Evolutionary conservation across 2,797 vertebrate species (phyloP).

Genomic region (Gadopsis bispinosus): DNA sequence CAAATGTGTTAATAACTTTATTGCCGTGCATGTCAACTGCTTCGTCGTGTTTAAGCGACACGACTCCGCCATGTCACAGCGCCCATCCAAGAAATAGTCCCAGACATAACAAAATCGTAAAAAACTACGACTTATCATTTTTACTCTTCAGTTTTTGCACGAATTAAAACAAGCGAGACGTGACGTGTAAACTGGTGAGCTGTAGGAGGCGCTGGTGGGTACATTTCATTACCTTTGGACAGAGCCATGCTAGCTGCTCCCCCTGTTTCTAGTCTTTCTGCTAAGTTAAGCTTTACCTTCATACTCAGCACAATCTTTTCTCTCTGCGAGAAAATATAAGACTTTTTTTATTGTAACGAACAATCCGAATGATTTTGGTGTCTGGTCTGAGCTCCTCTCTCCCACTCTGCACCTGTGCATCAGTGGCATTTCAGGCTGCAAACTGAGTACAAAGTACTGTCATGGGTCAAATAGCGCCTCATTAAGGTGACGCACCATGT

Average conservation of each 20-base stretch:
- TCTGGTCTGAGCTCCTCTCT: conserved; percentile 3
- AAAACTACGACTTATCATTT: no score
- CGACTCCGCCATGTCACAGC: no score
- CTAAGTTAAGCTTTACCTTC: not conserved
- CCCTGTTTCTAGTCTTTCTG: no score
- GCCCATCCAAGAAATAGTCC: no score
- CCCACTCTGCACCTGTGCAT: not conserved
- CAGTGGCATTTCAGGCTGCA: not conserved
- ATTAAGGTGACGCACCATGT: not conserved
- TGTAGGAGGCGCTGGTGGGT: no score
- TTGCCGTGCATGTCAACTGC: not conserved
- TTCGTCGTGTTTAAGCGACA: not conserved
- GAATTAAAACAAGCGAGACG: no score
- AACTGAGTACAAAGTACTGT: not conserved
- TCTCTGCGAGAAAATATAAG: not conserved
- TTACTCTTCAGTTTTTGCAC: no score
- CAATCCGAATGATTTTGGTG: not conserved
- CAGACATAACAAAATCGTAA: no score
- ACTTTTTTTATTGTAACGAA: not conserved
- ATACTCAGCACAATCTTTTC: not conserved
- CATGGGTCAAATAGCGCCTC: not conserved
- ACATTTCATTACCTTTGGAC: no score
- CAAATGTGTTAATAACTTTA: no score
- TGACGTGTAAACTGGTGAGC: no score
- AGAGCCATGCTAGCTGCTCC: no score